Base-by-base conservation (phyloP, 2,888 invertebrate species). In the Ommatoiulus sabulosus region DNA sequence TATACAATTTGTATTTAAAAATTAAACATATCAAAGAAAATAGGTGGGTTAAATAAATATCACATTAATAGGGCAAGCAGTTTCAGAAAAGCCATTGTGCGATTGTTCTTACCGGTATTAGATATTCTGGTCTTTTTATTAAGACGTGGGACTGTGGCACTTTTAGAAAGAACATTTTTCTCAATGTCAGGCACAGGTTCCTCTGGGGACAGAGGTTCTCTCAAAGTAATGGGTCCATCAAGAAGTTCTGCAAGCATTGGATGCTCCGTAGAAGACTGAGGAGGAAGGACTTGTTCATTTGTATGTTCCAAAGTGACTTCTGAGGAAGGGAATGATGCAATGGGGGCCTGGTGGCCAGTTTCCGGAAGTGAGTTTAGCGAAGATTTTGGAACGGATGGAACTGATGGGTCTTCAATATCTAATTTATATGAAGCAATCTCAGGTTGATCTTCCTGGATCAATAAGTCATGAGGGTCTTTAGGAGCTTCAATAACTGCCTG, bases 241-340 rank as follows among this genome's bases (percentile, higher is more conserved):
- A 52, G 52, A 52, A 52, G 52, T 52, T 52, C 12, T 2, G 52
- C 12, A 15, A 52, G n/a, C 20, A 24, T 84, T 84, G 24, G 84
- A 84, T 24, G 84, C n/a, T 84, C 84, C n/a, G 84, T n/a, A 84
- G 84, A 35, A 84, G 24, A 35, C 84, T 84, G 84, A 35, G 20
- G 84, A 84, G 52, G 52, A 52, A 84, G 84, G 43, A 10, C 35
- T 84, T 84, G 24, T n/a, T 84, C 84, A 84, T 84, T 84, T 15
- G 84, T 12, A 84, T 15, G 84, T 84, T 52, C 52, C 15, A 52
- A 15, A 52, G 52, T 12, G 52, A 12, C 52, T 52, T 52, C 52
- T 12, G 52, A 52, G 10, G 52, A 52, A 52, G 52, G 52, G 12
- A 52, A 52, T 52, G 43, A 84, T 84, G 84, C 35, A 84, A n/a